Percentiles rank a stretch among this genome's conserved stretches.
phyloP scores from a whole-genome alignment of 2,888 invertebrate genomes.

The Tinea pellionella region DNA sequence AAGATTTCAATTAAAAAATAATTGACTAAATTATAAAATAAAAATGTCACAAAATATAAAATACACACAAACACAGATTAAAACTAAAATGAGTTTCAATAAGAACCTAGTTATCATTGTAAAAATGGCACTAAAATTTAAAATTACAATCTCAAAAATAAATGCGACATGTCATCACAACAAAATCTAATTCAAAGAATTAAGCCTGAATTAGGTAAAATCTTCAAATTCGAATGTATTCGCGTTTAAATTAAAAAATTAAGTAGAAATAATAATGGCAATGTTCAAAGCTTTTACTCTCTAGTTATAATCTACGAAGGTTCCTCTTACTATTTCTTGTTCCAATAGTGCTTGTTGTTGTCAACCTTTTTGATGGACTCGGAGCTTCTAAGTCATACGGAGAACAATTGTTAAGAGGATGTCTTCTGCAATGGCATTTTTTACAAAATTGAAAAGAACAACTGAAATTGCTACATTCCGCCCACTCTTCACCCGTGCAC shows the following conservation, averaged over 20 bases:
- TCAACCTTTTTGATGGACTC: slow-evolving; percentile 62
- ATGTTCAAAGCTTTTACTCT: too few species aligned
- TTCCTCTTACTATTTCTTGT: slow-evolving; percentile 55
- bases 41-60: not conserved
- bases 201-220: not conserved
- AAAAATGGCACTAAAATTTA: slow-evolving; percentile 13
- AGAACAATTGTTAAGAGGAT: slow-evolving; percentile 49
- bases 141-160: slow-evolving; percentile 3
- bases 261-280: too few species aligned
- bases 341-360: slow-evolving; percentile 41
- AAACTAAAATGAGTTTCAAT: slow-evolving; percentile 14
- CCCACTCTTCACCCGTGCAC: slow-evolving; percentile 60
- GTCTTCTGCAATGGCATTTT: slow-evolving; percentile 51
- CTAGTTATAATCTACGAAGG: slow-evolving; percentile 34
- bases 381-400: slow-evolving; percentile 55
- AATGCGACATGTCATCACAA: not conserved
- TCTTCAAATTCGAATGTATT: too few species aligned
- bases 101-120: slow-evolving; percentile 3
- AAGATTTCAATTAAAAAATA: not conserved
- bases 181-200: not conserved
- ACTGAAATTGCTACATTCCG: slow-evolving; percentile 56
- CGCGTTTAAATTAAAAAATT: too few species aligned
- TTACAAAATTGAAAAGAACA: slow-evolving; percentile 66
- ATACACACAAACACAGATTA: slow-evolving; percentile 9
- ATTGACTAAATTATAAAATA: not conserved